Conservation (phyloP, 2,113 vertebrate genomes). For the Prolemur simus region DNA sequence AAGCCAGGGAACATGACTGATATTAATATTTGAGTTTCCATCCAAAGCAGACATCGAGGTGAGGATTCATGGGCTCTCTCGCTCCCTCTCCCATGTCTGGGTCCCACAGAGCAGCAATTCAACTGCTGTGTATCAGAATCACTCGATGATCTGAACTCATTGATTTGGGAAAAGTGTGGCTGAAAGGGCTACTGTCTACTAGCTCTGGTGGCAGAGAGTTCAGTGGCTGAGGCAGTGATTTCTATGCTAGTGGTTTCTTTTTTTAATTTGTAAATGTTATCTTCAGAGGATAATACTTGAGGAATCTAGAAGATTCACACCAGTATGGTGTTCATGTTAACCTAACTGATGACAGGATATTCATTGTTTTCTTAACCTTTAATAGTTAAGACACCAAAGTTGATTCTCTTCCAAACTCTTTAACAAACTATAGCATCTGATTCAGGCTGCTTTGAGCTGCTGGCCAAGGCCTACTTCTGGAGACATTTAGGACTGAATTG, state of each 20-base stretch:
- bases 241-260: background rate
- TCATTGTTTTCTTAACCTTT: background rate
- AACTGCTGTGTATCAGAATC: background rate
- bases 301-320: background rate
- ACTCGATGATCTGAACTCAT: background rate
- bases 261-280: background rate
- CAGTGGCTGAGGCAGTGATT: background rate
- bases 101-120: background rate
- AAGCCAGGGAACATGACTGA: background rate
- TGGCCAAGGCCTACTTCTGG: background rate
- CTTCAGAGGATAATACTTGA: background rate
- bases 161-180: background rate
- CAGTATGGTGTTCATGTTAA: background rate
- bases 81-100: rapidly evolving
- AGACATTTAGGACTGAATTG: background rate
- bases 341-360: background rate
- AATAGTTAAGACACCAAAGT: background rate
- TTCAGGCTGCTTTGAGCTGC: background rate
- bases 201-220: background rate
- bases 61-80: background rate
- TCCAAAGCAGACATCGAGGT: background rate
- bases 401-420: background rate
- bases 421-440: background rate
- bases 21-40: background rate
- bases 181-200: background rate